Evolutionary conservation across 2,113 vertebrate species (phyloP).

Genomic region (Octodon degus): DNA sequence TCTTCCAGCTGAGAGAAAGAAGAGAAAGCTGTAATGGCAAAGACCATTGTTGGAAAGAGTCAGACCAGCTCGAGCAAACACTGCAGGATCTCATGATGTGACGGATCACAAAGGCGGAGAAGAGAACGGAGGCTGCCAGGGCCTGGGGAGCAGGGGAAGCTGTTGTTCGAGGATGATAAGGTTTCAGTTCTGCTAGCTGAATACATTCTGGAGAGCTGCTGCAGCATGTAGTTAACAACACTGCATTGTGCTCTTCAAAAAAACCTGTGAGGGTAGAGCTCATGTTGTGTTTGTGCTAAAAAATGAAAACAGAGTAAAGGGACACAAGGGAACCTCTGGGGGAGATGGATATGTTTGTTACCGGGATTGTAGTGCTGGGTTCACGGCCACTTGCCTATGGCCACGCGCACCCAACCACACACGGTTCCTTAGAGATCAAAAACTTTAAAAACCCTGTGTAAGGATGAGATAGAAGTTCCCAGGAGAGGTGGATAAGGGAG

Average conservation of each 20-base stretch:
- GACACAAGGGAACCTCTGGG: no score
- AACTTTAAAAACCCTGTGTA: not conserved
- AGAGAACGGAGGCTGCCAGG: not conserved
- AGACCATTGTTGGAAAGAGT: not conserved
- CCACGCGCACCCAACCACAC: not conserved
- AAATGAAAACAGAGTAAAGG: not conserved
- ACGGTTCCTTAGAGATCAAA: not conserved
- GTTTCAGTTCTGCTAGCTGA: not conserved
- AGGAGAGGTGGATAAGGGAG: not conserved
- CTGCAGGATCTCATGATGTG: not conserved
- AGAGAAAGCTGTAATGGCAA: not conserved
- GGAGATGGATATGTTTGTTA: not conserved
- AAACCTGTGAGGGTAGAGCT: not conserved
- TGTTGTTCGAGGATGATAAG: not conserved
- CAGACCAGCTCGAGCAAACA: not conserved
- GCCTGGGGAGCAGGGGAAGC: no score
- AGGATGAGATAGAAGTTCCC: not conserved
- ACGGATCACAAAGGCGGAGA: not conserved
- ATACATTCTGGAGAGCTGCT: no score
- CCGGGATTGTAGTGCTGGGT: not conserved
- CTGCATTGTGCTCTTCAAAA: not conserved
- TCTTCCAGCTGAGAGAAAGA: not conserved
- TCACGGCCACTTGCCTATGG: not conserved
- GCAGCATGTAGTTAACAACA: not conserved
- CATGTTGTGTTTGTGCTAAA: not conserved